Base-by-base conservation (phyloP, 2,888 invertebrate species). In the Mesochorus sp. region DNA sequence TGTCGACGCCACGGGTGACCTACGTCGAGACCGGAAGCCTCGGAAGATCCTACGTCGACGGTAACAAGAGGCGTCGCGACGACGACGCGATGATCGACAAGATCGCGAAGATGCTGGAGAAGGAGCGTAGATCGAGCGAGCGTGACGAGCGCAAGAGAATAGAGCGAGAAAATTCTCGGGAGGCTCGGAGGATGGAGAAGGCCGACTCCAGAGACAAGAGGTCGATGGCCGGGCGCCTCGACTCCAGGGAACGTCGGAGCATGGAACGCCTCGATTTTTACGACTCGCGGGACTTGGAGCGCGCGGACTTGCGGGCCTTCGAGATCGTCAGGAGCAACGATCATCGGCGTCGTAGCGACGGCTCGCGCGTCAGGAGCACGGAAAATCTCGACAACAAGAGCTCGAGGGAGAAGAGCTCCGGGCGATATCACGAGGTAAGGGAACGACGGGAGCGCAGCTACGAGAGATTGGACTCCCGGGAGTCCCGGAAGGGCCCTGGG, bases 11-110 rank as follows among this genome's bases (percentile, higher is more conserved):
- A 1, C 82, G 86, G 0, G 79, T 82, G n/a, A n/a, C n/a, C 1
- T 84, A 84, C 64, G 85, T 88, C 0, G 89, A 90, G 75, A 90
- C 91, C 0, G 89, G 91, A 64, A 91, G 91, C 62, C 85, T 91
- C 74, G 90, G 89, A 2, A 82, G 90, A 1, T 83, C 82, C 19
- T 84, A 86, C 47, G 85, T 81, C n/a, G 39, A 28, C 47, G 77
- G 83, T 1, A 89, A 90, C 1, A 87, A 85, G 28, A 86, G 85
- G 31, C 76, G 72, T 2, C 82, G 84, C 0, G 88, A 89, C 0
- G 79, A 68, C 0, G 89, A 88, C 12, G 74, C 76, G 0, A 87
- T 83, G 14, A 8, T 83, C 6, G 89, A 88, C 10, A 86, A 85
- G 39, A 70, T 78, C 0, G 75, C 84, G 0, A 89, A 86, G 47